Percentiles rank a stretch among this genome's conserved stretches.
Conservation (phyloP, 1,140 invertebrate species). For the Heliconius himera region DNA sequence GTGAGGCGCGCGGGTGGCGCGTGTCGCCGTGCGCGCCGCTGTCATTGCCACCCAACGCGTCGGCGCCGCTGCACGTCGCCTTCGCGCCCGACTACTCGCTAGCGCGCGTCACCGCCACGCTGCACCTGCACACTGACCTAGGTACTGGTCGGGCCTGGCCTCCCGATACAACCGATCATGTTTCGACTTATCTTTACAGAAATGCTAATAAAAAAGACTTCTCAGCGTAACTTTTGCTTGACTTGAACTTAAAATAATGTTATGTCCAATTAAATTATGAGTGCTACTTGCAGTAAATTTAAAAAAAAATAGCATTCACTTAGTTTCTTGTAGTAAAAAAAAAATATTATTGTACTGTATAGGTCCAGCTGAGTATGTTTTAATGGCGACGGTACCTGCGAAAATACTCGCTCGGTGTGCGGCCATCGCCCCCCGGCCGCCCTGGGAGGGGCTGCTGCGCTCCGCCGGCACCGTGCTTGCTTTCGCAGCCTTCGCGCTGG, state of each 20-base stretch:
- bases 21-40: conserved; percentile 85
- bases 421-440: conserved; percentile 86
- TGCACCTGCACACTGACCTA: conserved; percentile 80
- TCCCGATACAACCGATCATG: too few species aligned
- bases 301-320: too few species aligned
- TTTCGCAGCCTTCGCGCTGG: conserved; percentile 52
- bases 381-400: conserved; percentile 91
- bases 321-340: too few species aligned
- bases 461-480: conserved; percentile 45
- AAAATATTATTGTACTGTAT: conserved; percentile 32
- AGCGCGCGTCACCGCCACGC: conserved; percentile 87
- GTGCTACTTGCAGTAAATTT: conserved; percentile 23
- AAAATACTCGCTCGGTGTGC: conserved; percentile 88
- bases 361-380: conserved; percentile 83
- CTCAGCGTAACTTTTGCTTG: too few species aligned
- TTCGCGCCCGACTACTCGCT: conserved; percentile 97
- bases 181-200: too few species aligned
- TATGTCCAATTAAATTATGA: too few species aligned
- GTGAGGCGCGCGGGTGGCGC: conserved; percentile 76
- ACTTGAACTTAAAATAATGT: too few species aligned
- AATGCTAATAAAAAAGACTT: too few species aligned
- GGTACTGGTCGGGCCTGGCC: not conserved
- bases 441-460: conserved; percentile 86
- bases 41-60: conserved; percentile 90
- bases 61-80: conserved; percentile 93